Percentiles rank a stretch among this genome's conserved stretches.
phyloP scores from a whole-genome alignment of 2,797 vertebrate genomes.

The Tragopan temminckii region DNA sequence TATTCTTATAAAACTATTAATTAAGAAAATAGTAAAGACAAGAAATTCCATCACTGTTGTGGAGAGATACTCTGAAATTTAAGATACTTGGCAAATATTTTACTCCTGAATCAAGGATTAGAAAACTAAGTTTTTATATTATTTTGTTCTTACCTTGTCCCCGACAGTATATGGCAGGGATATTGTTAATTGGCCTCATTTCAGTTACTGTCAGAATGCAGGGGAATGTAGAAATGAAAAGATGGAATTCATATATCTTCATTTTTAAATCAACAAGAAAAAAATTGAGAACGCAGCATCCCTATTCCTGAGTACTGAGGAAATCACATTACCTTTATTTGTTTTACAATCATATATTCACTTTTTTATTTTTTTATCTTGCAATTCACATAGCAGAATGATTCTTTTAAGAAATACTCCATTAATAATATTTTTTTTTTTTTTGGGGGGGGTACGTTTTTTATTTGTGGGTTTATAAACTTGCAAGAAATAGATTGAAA shows the following conservation, averaged over 20 bases:
- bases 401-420: neutral
- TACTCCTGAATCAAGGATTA: constrained; percentile 26
- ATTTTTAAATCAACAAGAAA: neutral
- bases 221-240: neutral
- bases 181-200: neutral
- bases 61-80: neutral
- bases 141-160: neutral
- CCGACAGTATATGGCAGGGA: neutral
- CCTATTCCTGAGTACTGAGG: neutral
- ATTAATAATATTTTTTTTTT: neutral
- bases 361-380: neutral
- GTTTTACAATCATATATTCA: neutral
- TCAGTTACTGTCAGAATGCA: neutral
- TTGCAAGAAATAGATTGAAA: neutral
- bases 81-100: constrained; percentile 49
- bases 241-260: neutral
- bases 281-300: fast-evolving
- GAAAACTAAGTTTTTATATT: constrained; percentile 1
- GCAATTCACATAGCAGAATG: neutral
- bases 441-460: neutral
- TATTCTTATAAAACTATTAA: neutral
- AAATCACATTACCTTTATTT: neutral
- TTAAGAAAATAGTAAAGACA: no score
- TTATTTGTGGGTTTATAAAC: neutral
- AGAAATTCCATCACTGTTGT: neutral